Base-by-base conservation (phyloP, 92 coral and sea anemone species). In the Nematostella vectensis region DNA sequence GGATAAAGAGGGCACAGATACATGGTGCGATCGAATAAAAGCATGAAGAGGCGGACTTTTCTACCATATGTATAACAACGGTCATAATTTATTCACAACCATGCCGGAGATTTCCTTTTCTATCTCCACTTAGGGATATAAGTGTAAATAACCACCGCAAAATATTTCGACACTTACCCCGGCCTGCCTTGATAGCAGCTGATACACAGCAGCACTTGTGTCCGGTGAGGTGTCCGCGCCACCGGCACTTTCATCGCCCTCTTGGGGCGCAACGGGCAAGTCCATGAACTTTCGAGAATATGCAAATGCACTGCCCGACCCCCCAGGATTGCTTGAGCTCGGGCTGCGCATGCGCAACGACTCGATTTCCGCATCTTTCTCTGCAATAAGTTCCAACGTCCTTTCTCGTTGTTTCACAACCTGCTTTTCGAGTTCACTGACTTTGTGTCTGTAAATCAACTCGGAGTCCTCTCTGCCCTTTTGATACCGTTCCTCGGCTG, bases 311-410 rank as follows among this genome's bases (percentile, higher is more conserved):
- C 62, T 51, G 27, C 67, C 69, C 20, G 50, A 68, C 72, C 77
- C 75, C 8, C 83, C 61, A 21, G 95, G 87, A n/a, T n/a, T n/a
- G 65, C 88, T 85, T 19, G 56, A 57, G 15, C 80, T 43, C 3
- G 83, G 95, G 27, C 83, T 80, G 18, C 81, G 72, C 9, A 27
- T 45, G 38, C 83, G 78, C 1, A 93, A 77, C 6, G 70, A 33
- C 67, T 86, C 95, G 22, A 93, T 65, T 59, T 93, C 99, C 3
- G 85, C 76, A 21, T 93, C 99, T 44, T 93, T 93, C 82, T 93
- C 99, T 0, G 91, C 87, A 4, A 93, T 47, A 19, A 93, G 78
- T 13, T 82, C 76, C 16, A 93, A 52, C 8, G 99, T 93, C 48
- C 99, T 64, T 47, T 83, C 95, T 6, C 99, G 58, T 67, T 93